phyloP scores from a whole-genome alignment of 2,797 vertebrate species.

The Ibycter americanus region DNA sequence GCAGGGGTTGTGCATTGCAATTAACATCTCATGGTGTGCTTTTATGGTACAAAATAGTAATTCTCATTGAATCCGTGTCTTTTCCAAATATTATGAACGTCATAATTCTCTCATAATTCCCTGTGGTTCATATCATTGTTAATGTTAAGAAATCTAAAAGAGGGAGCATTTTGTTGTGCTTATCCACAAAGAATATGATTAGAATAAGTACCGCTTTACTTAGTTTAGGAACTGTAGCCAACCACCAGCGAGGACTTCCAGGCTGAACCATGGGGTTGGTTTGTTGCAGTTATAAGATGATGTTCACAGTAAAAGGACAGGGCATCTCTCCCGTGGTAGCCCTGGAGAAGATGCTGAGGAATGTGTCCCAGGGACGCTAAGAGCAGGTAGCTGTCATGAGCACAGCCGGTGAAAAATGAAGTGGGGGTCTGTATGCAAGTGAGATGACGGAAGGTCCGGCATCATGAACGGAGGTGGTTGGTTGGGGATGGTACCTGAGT shows the following conservation, averaged over 20 bases:
- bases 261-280: background rate
- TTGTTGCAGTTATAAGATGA: background rate
- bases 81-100: background rate
- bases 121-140: background rate
- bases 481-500: background rate
- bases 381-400: background rate
- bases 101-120: background rate
- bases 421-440: background rate
- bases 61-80: background rate
- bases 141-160: background rate
- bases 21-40: background rate
- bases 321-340: background rate
- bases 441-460: background rate
- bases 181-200: background rate
- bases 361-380: background rate
- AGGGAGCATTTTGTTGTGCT: background rate
- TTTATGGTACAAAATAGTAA: background rate
- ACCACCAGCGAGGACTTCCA: background rate
- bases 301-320: background rate
- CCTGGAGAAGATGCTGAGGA: background rate
- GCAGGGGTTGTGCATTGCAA: background rate
- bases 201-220: background rate
- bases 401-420: background rate
- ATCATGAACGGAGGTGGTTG: accelerated
- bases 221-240: background rate